phyloP scores from a whole-genome alignment of 2,888 invertebrate genomes.

The Drepanosiphum platanoidis region DNA sequence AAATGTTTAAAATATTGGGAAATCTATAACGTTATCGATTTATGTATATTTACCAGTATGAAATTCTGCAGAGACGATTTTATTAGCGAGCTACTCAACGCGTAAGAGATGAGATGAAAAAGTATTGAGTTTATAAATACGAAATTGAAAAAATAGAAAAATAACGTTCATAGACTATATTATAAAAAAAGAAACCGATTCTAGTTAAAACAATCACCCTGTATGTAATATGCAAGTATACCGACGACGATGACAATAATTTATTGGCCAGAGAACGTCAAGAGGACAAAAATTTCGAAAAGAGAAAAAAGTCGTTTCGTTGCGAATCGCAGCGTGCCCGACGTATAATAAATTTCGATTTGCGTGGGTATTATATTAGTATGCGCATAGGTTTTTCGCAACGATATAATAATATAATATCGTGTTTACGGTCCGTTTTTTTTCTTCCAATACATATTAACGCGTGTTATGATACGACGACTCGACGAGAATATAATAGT shows the following conservation, averaged over 20 bases:
- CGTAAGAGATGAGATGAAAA: no score
- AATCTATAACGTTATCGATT: no score
- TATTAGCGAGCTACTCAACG: no score
- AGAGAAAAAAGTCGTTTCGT: constrained; percentile 24
- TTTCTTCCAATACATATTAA: background rate
- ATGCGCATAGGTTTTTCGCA: constrained; percentile 25
- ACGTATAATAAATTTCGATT: constrained; percentile 37
- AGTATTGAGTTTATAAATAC: no score
- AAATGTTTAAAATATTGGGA: no score
- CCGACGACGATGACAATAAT: constrained; percentile 24
- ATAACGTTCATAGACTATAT: no score
- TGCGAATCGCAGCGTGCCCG: background rate
- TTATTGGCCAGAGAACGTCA: constrained; percentile 23
- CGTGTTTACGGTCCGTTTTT: background rate
- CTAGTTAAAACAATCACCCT: no score
- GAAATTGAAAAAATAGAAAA: no score
- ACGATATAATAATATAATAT: constrained; percentile 11
- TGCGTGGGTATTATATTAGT: constrained; percentile 17
- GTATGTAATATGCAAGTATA: background rate
- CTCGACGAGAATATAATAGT: background rate
- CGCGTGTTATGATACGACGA: background rate
- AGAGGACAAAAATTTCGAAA: background rate
- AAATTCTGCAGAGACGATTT: no score
- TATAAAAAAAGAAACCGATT: no score
- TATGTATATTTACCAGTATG: no score